These are phyloP conservation scores for Tursiops truncatus DNA, from an alignment of 2,113 vertebrate species.

Conservation along the genomic window DNA sequence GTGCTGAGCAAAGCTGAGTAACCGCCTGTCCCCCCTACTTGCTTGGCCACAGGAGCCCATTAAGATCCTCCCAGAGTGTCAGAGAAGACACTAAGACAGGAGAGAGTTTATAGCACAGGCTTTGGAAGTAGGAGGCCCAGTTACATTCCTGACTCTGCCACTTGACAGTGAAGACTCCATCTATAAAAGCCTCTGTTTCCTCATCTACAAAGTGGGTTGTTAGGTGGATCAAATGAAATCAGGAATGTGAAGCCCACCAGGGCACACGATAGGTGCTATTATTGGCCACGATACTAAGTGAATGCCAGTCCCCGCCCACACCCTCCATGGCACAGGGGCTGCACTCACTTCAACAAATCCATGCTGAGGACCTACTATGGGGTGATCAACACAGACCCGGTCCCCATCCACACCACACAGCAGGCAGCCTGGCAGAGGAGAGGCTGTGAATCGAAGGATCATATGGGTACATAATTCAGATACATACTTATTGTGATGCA, in stretches of 20 bases:
- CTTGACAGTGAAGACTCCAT: neutral
- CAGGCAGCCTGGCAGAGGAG: neutral
- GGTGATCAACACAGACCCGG: neutral
- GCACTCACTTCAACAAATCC: neutral
- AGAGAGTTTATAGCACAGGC: neutral
- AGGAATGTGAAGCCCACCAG: neutral
- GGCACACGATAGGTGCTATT: rapidly evolving
- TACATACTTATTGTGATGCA: neutral
- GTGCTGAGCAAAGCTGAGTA: neutral
- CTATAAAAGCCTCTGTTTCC: neutral
- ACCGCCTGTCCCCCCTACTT: neutral
- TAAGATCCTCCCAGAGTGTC: neutral
- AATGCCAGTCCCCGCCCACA: no score
- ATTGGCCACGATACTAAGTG: neutral
- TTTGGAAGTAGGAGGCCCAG: neutral
- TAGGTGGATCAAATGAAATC: neutral
- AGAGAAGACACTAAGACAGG: neutral
- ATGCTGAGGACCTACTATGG: neutral
- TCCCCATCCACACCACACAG: neutral
- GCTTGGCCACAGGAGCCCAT: neutral
- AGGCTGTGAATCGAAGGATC: neutral
- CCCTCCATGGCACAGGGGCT: neutral
- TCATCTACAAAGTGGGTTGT: neutral
- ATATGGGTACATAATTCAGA: neutral
- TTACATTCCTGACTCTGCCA: neutral